These are phyloP conservation scores for Sarcophaga bullata DNA, from an alignment of 1,140 invertebrate genomes.

Conservation along the genomic window DNA sequence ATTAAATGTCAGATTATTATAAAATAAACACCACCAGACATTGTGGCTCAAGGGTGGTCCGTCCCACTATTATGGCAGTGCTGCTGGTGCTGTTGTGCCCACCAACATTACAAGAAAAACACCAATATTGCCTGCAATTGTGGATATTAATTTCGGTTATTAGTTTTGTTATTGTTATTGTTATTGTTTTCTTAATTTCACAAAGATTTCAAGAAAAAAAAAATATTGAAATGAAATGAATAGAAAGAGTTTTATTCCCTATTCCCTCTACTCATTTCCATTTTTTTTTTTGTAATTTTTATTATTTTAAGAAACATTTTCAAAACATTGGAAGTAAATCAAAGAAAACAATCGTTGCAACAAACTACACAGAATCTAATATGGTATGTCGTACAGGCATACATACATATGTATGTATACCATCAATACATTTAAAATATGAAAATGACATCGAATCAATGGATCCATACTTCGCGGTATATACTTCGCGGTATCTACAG, in stretches of 20 bases:
- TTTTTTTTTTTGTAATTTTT: neutral
- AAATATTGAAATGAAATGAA: neutral
- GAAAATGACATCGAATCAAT: too few species aligned
- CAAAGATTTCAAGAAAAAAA: neutral
- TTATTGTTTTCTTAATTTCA: conserved; percentile 26
- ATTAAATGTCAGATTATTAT: neutral
- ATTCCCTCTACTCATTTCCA: neutral
- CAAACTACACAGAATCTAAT: too few species aligned
- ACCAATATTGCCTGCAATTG: neutral
- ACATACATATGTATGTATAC: neutral
- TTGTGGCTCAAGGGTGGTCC: conserved; percentile 8
- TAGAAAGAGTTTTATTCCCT: neutral
- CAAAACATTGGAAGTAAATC: conserved; percentile 40
- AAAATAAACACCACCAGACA: neutral
- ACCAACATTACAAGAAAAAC: neutral
- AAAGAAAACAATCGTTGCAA: neutral
- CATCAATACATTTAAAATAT: conserved; percentile 18
- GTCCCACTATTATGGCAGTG: neutral
- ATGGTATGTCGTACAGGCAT: neutral
- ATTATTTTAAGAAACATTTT: conserved; percentile 34
- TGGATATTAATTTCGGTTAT: conserved; percentile 23
- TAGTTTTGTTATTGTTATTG: conserved; percentile 6
- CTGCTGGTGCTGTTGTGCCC: neutral
- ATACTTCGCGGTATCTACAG: too few species aligned
- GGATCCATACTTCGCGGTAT: too few species aligned